These are phyloP conservation scores for Dichetophora obliterata DNA, from an alignment of 2,888 invertebrate species.

Conservation along the genomic window DNA sequence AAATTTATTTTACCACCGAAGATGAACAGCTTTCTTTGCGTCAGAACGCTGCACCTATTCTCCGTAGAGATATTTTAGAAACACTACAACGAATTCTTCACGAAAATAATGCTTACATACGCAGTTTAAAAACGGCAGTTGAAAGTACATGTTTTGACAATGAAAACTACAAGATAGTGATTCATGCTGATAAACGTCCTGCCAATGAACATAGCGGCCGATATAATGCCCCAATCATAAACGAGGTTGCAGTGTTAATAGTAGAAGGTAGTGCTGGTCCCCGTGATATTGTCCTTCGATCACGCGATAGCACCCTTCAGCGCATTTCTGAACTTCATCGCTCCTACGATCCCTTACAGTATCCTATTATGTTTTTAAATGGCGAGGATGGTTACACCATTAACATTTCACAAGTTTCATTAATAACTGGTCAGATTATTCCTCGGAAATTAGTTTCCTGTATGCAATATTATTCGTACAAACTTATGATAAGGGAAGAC, in stretches of 20 bases:
- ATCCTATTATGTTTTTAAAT: conserved; percentile 29
- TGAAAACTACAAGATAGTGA: conserved; percentile 16
- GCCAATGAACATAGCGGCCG: conserved; percentile 8
- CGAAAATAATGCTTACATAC: conserved; percentile 11
- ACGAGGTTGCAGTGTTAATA: conserved; percentile 25
- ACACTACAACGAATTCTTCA: conserved; percentile 16
- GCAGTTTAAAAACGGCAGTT: conserved; percentile 22
- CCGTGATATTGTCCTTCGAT: not conserved
- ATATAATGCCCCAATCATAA: conserved; percentile 21
- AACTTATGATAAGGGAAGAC: conserved; percentile 12
- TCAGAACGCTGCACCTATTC: not conserved
- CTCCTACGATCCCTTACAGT: conserved; percentile 26
- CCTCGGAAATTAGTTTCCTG: conserved; percentile 15
- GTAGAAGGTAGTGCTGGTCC: not conserved
- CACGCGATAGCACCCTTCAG: conserved; percentile 10
- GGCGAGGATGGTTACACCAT: conserved; percentile 13
- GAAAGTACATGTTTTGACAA: not conserved
- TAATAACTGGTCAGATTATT: not conserved
- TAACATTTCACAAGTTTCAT: conserved; percentile 20
- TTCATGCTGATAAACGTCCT: conserved; percentile 16
- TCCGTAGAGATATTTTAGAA: not conserved
- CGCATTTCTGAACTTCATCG: conserved; percentile 27
- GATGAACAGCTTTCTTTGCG: not conserved
- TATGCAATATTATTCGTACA: conserved; percentile 23
- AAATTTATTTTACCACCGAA: conserved; percentile 30